These are phyloP conservation scores for Anolis carolinensis DNA, from an alignment of 2,113 vertebrate species.

Conservation along the genomic window DNA sequence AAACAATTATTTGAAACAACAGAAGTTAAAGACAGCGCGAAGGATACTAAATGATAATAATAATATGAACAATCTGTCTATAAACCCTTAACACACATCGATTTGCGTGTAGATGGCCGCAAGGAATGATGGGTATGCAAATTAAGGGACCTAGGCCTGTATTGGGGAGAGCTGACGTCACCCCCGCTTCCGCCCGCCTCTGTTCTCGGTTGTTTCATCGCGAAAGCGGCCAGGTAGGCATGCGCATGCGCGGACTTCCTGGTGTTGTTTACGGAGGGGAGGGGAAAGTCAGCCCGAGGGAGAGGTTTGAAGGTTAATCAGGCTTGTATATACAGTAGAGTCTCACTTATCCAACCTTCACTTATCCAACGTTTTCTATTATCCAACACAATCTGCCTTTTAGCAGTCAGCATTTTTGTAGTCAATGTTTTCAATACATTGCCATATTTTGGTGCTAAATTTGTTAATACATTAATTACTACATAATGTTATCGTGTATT, in stretches of 20 bases:
- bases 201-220: neutral
- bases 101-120: neutral
- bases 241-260: neutral
- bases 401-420: no score
- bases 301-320: neutral
- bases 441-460: no score
- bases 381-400: no score
- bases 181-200: fast-evolving
- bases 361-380: no score
- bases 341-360: no score
- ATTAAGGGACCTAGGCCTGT: neutral
- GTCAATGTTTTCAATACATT: no score
- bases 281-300: neutral
- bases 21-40: no score
- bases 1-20: neutral
- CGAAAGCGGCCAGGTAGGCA: neutral
- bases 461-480: no score
- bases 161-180: neutral
- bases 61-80: neutral
- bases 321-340: no score
- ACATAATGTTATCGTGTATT: no score
- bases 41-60: no score
- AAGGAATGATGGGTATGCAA: constrained; percentile 16
- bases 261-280: neutral
- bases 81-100: neutral